phyloP scores from a whole-genome alignment of 2,113 vertebrate genomes.

The Cyprinodon brontotheroides region DNA sequence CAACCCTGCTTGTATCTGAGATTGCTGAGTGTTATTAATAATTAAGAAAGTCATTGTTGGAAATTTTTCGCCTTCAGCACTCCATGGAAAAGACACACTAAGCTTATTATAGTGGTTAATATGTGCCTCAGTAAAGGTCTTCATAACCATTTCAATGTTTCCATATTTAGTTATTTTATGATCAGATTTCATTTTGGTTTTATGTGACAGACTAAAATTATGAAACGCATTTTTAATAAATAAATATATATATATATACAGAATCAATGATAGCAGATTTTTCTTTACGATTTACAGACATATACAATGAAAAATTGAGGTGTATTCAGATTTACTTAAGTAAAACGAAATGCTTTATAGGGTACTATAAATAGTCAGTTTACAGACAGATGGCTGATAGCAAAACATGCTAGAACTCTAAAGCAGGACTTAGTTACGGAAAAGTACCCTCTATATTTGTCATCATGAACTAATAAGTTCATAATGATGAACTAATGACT shows the following conservation, averaged over 20 bases:
- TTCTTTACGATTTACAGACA: not conserved
- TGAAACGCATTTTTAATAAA: not conserved
- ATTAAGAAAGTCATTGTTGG: constrained; percentile 31
- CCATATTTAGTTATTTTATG: not conserved
- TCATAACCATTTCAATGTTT: not conserved
- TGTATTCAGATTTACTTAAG: not conserved
- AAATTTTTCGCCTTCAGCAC: constrained; percentile 37
- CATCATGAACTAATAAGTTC: no score
- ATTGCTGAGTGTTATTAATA: constrained; percentile 16
- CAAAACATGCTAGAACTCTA: no score
- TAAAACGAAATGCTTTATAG: not conserved
- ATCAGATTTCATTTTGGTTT: not conserved
- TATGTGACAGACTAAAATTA: not conserved
- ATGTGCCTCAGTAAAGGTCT: not conserved
- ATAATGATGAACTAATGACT: no score
- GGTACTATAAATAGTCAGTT: no score
- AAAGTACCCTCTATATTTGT: no score
- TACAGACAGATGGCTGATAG: no score
- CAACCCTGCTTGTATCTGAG: constrained; percentile 16
- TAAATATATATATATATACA: not conserved
- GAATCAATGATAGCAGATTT: not conserved
- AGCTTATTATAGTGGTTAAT: not conserved
- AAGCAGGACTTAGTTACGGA: no score
- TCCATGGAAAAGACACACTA: constrained; percentile 1
- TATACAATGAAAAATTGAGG: not conserved